phyloP scores from a whole-genome alignment of 2,888 invertebrate genomes.

The Polylopha cassiicola region DNA sequence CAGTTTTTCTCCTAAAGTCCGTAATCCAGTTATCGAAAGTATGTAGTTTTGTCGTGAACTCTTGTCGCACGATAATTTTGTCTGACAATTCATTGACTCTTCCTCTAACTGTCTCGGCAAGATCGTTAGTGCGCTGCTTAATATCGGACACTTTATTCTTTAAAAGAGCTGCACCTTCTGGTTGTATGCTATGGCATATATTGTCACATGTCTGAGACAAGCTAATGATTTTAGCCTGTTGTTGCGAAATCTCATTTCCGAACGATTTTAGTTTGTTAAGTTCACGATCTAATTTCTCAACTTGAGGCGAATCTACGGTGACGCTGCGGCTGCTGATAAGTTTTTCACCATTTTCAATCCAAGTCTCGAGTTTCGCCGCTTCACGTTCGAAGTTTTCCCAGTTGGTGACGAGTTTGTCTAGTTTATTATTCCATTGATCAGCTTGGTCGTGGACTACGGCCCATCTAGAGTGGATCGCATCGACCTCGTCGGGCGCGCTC shows the following conservation, averaged over 20 bases:
- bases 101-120: slow-evolving; percentile 85
- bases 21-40: slow-evolving; percentile 90
- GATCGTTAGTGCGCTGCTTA: slow-evolving; percentile 83
- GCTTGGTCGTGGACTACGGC: slow-evolving; percentile 89
- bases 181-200: slow-evolving; percentile 84
- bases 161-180: slow-evolving; percentile 84
- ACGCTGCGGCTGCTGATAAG: slow-evolving; percentile 75
- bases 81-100: slow-evolving; percentile 89
- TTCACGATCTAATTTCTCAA: slow-evolving; percentile 86
- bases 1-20: slow-evolving; percentile 82
- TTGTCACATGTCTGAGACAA: slow-evolving; percentile 88
- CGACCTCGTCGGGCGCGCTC: slow-evolving; percentile 89
- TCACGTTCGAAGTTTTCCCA: slow-evolving; percentile 91
- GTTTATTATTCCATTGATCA: slow-evolving; percentile 85
- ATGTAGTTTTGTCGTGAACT: slow-evolving; percentile 86
- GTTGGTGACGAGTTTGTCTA: slow-evolving; percentile 85
- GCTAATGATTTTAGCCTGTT: slow-evolving; percentile 88
- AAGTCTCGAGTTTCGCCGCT: slow-evolving; percentile 84
- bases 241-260: slow-evolving; percentile 90
- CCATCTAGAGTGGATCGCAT: slow-evolving; percentile 89
- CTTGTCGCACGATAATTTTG: slow-evolving; percentile 87
- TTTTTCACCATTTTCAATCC: slow-evolving; percentile 84
- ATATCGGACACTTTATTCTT: slow-evolving; percentile 85
- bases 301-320: slow-evolving; percentile 82
- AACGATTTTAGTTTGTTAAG: slow-evolving; percentile 86